Evolutionary conservation across 2,888 invertebrate species (phyloP), one percentile per base, ranked within the genome.

Genomic region (Diaperis boleti): DNA sequence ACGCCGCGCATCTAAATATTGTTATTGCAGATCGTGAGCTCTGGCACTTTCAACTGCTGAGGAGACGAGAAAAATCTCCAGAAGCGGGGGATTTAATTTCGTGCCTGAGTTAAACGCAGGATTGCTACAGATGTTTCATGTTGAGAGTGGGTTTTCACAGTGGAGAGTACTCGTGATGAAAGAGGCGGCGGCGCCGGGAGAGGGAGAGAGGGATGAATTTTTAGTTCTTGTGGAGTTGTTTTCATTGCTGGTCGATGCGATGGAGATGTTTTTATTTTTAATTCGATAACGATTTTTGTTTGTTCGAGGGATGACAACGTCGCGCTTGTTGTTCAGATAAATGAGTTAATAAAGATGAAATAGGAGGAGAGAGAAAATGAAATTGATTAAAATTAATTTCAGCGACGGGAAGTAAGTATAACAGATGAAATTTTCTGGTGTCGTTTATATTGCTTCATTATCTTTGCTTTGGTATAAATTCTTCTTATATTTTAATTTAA

Each of bases 331-430:
- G 6, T 26, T 26, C 41, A 18, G 18, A 41, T 41, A 41, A 41
- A 15, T 41, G 41, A 18, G 15, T 41, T 41, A 41, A 41, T 41
- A 41, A 41, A 41, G 11, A 33, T 41, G 45, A 13, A 20, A 22
- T n/a, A 18, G 26, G 26, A 45, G 45, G 11, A 45, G 22, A 15
- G 14, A 15, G 22, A 22, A 13, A 10, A 45, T 11, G 22, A 26
- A 20, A 22, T 18, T 41, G 41, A 41, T 41, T 41, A 41, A 41
- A 15, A 18, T 41, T 41, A 41, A 41, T n/a, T 41, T 41, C 14
- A 41, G 14, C 14, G 14, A 18, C 41, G 4, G 2, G 6, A 14
- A 37, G 37, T 6, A n/a, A 37, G 37, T 6, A 11, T 6, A 14
- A 15, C 8, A 37, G 5, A 37, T 14, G 37, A 37, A 37, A 11